Percentiles rank a stretch among this genome's conserved stretches.
Conservation (phyloP, 2,888 invertebrate species). For the Drosophila macrospina region DNA sequence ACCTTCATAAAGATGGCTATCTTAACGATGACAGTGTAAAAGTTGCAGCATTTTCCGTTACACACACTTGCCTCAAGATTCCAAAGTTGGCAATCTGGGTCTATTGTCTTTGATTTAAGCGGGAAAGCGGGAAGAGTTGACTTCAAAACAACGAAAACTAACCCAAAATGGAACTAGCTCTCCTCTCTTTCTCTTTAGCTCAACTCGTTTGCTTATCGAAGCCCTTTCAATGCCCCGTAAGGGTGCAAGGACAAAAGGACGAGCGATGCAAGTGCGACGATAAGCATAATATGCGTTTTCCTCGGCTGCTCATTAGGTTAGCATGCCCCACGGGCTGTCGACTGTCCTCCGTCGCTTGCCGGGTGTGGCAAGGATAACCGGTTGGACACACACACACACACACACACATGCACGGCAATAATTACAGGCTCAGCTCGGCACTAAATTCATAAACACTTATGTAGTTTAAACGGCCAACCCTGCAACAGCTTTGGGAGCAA, state of each 20-base stretch:
- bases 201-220: slow-evolving; percentile 66
- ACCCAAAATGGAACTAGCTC: slow-evolving; percentile 27
- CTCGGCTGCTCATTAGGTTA: slow-evolving; percentile 80
- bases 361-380: slow-evolving; percentile 45
- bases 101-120: slow-evolving; percentile 74
- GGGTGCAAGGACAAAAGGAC: slow-evolving; percentile 37
- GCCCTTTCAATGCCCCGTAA: slow-evolving; percentile 58
- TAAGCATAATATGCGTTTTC: slow-evolving; percentile 80
- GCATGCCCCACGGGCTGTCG: slow-evolving; percentile 38
- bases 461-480: slow-evolving; percentile 70
- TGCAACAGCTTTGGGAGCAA: slow-evolving; percentile 52
- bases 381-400: slow-evolving; percentile 42
- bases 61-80: slow-evolving; percentile 47
- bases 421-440: slow-evolving; percentile 61
- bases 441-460: slow-evolving; percentile 82
- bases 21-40: slow-evolving; percentile 82
- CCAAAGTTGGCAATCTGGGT: slow-evolving; percentile 11
- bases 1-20: slow-evolving; percentile 83
- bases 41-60: slow-evolving; percentile 47
- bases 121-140: slow-evolving; percentile 49
- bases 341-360: not conserved
- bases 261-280: slow-evolving; percentile 75
- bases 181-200: slow-evolving; percentile 10
- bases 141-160: slow-evolving; percentile 65
- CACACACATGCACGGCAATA: slow-evolving; percentile 53